A percentile compares a stretch with the other conserved stretches of the same genome.
phyloP scores from a whole-genome alignment of 2,888 invertebrate species.

The Parochlus steinenii region DNA sequence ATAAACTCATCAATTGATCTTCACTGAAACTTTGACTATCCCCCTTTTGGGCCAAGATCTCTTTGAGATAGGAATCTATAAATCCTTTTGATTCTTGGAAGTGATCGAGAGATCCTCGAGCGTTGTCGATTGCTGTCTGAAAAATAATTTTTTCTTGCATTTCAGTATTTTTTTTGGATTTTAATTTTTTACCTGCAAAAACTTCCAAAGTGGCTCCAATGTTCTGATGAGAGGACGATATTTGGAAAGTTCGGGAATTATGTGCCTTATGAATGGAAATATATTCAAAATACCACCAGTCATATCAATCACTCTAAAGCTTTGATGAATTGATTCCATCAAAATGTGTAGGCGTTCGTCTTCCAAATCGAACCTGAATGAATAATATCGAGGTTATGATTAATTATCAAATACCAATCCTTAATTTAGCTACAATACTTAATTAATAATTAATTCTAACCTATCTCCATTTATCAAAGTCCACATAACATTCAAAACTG shows the following conservation, averaged over 20 bases:
- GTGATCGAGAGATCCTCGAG: slow-evolving; percentile 29
- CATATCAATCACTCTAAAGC: slow-evolving; percentile 44
- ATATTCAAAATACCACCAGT: slow-evolving; percentile 53
- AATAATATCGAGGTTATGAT: slow-evolving; percentile 1
- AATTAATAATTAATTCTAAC: slow-evolving; percentile 18
- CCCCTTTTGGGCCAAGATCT: slow-evolving; percentile 30
- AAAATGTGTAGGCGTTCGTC: slow-evolving; percentile 38
- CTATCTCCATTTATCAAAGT: slow-evolving; percentile 48
- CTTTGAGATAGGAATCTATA: slow-evolving; percentile 36
- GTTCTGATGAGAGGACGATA: slow-evolving; percentile 37
- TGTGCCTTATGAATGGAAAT: slow-evolving; percentile 45
- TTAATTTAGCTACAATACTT: background rate
- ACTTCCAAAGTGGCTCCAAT: slow-evolving; percentile 35
- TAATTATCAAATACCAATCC: background rate
- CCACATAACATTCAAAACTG: slow-evolving; percentile 53
- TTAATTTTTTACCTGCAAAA: slow-evolving; percentile 32
- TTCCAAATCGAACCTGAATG: slow-evolving; percentile 37
- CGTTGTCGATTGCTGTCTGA: slow-evolving; percentile 37
- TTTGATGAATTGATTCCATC: slow-evolving; percentile 40
- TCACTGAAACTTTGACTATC: slow-evolving; percentile 26
- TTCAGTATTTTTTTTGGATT: background rate
- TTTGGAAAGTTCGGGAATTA: slow-evolving; percentile 45
- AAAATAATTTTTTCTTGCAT: slow-evolving; percentile 19
- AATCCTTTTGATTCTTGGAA: slow-evolving; percentile 23
- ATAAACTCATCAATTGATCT: slow-evolving; percentile 37